Percentiles rank a stretch among this genome's conserved stretches.
These are phyloP conservation scores for Lasioglossum oenotherae DNA, from an alignment of 2,888 invertebrate genomes.

Conservation along the genomic window DNA sequence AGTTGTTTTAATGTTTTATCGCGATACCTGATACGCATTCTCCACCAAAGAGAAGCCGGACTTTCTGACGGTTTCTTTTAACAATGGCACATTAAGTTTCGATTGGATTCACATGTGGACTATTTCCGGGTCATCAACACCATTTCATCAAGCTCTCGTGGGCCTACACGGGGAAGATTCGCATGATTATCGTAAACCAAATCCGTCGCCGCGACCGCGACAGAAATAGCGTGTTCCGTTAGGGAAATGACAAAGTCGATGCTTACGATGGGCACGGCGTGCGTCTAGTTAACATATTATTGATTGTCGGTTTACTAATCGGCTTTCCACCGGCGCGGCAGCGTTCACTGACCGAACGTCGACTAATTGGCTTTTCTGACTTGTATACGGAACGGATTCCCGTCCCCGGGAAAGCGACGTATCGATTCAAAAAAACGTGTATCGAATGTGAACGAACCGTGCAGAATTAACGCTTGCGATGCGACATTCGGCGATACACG, in stretches of 20 bases:
- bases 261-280: background rate
- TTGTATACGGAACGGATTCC: constrained; percentile 33
- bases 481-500: background rate
- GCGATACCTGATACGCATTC: background rate
- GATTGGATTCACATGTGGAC: constrained; percentile 1
- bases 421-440: constrained; percentile 40
- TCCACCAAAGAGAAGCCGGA: background rate
- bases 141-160: background rate
- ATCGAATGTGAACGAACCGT: constrained; percentile 22
- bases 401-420: constrained; percentile 39
- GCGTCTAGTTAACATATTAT: constrained; percentile 46
- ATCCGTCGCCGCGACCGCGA: background rate
- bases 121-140: background rate
- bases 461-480: background rate
- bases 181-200: background rate
- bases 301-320: constrained; percentile 46
- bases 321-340: constrained; percentile 38
- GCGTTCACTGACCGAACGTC: constrained; percentile 49
- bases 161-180: background rate
- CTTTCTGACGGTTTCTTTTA: background rate
- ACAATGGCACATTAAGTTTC: background rate
- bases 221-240: background rate
- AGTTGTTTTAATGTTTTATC: background rate
- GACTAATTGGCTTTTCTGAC: constrained; percentile 54
- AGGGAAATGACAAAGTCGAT: background rate